These are phyloP conservation scores for Torymus tubicola DNA, from an alignment of 2,888 invertebrate species.

Conservation along the genomic window DNA sequence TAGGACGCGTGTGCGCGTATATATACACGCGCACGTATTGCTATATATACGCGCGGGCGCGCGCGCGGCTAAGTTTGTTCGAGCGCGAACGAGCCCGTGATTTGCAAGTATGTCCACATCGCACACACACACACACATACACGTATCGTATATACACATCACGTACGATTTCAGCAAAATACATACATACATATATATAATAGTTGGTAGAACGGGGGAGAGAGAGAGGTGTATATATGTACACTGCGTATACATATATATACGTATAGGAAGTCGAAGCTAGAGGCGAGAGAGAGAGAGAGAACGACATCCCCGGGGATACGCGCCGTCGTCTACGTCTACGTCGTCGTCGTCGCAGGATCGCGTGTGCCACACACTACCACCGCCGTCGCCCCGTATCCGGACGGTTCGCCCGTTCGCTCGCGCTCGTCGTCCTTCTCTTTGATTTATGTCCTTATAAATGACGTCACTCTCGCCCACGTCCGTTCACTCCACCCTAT, in stretches of 20 bases:
- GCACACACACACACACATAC: background rate
- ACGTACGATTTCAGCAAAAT: too few species aligned
- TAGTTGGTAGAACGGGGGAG: too few species aligned
- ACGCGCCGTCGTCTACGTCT: too few species aligned
- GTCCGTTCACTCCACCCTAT: conserved; percentile 63
- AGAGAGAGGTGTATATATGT: too few species aligned
- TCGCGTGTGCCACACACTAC: conserved; percentile 50
- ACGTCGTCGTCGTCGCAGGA: conserved; percentile 51
- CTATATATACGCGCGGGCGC: too few species aligned
- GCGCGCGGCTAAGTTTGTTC: conserved; percentile 41
- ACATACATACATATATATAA: too few species aligned
- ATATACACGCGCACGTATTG: too few species aligned
- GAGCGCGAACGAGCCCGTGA: conserved; percentile 44
- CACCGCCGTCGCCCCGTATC: conserved; percentile 61
- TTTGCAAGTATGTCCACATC: conserved; percentile 38
- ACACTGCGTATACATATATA: background rate
- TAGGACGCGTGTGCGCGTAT: background rate
- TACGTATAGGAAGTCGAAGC: conserved; percentile 33
- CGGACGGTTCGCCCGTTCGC: conserved; percentile 61
- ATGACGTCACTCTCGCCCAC: conserved; percentile 75
- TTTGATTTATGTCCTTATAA: conserved; percentile 77
- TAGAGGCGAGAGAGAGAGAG: conserved; percentile 58
- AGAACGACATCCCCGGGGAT: conserved; percentile 65
- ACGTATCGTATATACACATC: background rate
- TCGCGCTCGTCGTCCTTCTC: conserved; percentile 69